phyloP scores from a whole-genome alignment of 1,140 invertebrate species.

The Bombyx mandarina region DNA sequence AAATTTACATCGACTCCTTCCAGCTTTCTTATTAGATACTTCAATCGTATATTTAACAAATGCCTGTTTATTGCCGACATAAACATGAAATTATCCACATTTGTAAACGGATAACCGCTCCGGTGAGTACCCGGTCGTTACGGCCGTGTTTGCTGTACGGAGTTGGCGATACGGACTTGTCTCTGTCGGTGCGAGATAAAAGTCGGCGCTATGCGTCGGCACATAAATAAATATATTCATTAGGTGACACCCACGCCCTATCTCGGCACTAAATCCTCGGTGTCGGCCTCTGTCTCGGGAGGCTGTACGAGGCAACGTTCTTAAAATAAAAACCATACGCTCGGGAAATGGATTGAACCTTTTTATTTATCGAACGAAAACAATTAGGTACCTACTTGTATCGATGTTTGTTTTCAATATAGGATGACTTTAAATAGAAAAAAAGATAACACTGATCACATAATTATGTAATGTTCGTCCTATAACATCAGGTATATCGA shows the following conservation, averaged over 20 bases:
- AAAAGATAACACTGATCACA: no score
- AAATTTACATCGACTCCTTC: no score
- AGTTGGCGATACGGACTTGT: slow-evolving; percentile 33
- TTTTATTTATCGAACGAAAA: no score
- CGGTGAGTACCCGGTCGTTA: slow-evolving; percentile 20
- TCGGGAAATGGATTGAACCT: no score
- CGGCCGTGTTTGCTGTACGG: slow-evolving; percentile 11
- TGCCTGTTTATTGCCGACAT: background rate
- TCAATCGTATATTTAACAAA: background rate
- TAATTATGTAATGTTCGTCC: no score
- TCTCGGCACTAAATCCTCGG: slow-evolving; percentile 61
- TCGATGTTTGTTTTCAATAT: no score
- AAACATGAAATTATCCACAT: slow-evolving; percentile 1
- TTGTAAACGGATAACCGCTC: slow-evolving; percentile 12
- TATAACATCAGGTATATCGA: no score
- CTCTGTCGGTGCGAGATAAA: slow-evolving; percentile 46
- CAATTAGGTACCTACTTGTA: no score
- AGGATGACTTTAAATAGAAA: no score
- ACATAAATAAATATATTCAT: slow-evolving; percentile 69
- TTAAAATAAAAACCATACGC: slow-evolving; percentile 28
- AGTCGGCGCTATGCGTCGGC: slow-evolving; percentile 36
- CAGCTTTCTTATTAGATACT: background rate
- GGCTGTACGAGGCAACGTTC: slow-evolving; percentile 22
- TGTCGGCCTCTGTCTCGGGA: slow-evolving; percentile 47
- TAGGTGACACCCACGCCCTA: slow-evolving; percentile 64